Evolutionary conservation across 2,797 vertebrate species (phyloP).

Genomic region (Sebastes nivosus): DNA sequence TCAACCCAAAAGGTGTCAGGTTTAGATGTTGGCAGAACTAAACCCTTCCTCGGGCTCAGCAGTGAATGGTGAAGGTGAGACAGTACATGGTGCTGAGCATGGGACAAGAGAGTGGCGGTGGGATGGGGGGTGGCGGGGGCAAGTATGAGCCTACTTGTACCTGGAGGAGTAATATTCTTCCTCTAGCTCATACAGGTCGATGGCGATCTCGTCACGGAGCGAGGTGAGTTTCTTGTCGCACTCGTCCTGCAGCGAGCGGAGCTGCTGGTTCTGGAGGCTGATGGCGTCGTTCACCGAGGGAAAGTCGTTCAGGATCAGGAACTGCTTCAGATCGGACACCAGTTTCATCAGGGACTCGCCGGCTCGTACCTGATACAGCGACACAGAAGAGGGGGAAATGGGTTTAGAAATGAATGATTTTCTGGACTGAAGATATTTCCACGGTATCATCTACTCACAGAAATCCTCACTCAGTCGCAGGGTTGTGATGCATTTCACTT

Average conservation of each 20-base stretch:
- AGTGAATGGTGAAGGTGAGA: constrained; percentile 49
- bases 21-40: constrained; percentile 18
- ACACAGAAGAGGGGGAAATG: background rate
- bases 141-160: constrained; percentile 92
- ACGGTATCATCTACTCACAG: too few species aligned
- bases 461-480: background rate
- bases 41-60: constrained; percentile 43
- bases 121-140: constrained; percentile 26
- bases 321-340: constrained; percentile 98
- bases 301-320: constrained; percentile 97
- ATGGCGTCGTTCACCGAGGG: constrained; percentile 97
- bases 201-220: constrained; percentile 94
- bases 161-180: constrained; percentile 99
- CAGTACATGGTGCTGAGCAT: constrained; percentile 51
- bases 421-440: background rate
- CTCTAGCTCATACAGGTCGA: constrained; percentile 98
- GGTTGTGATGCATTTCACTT: background rate
- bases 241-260: constrained; percentile 92
- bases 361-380: constrained; percentile 89
- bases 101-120: constrained; percentile 46
- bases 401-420: background rate
- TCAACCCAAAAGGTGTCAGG: constrained; percentile 5
- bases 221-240: constrained; percentile 96
- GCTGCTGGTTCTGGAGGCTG: constrained; percentile 94
- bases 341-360: constrained; percentile 98